Evolutionary conservation across 1,140 invertebrate genomes (phyloP).

Genomic region (Drosophila rhopaloa): DNA sequence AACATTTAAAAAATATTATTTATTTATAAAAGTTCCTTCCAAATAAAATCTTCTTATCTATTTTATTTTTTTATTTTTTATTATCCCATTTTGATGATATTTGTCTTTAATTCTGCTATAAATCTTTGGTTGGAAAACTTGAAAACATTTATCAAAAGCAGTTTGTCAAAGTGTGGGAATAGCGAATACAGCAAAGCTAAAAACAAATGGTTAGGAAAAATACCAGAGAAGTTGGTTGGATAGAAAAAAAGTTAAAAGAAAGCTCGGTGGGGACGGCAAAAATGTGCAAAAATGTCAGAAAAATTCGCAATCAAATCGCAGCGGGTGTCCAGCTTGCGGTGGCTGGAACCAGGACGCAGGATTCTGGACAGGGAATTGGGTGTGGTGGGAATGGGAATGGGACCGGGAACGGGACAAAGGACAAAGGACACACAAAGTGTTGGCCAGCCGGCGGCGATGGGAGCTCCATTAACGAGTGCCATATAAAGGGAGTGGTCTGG

Average conservation of each 20-base stretch:
- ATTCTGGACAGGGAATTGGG: slow-evolving; percentile 1
- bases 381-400: no score
- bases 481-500: slow-evolving; percentile 6
- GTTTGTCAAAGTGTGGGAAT: slow-evolving; percentile 67
- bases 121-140: slow-evolving; percentile 41
- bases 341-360: slow-evolving; percentile 21
- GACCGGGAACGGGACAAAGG: background rate
- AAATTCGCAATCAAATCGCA: slow-evolving; percentile 77
- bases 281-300: slow-evolving; percentile 81
- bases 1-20: no score
- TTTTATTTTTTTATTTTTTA: no score
- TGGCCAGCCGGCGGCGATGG: slow-evolving; percentile 74
- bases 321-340: slow-evolving; percentile 58
- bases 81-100: slow-evolving; percentile 63
- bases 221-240: background rate
- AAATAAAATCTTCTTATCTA: no score
- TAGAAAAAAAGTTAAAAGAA: slow-evolving; percentile 13
- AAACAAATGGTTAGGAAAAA: slow-evolving; percentile 54
- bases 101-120: slow-evolving; percentile 36
- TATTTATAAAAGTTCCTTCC: no score
- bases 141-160: slow-evolving; percentile 74
- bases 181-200: slow-evolving; percentile 38
- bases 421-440: slow-evolving; percentile 59
- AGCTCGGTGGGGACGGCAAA: slow-evolving; percentile 21
- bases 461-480: slow-evolving; percentile 72